These are phyloP conservation scores for Mormyrus iriodes DNA, from an alignment of 2,113 vertebrate species.

Conservation along the genomic window DNA sequence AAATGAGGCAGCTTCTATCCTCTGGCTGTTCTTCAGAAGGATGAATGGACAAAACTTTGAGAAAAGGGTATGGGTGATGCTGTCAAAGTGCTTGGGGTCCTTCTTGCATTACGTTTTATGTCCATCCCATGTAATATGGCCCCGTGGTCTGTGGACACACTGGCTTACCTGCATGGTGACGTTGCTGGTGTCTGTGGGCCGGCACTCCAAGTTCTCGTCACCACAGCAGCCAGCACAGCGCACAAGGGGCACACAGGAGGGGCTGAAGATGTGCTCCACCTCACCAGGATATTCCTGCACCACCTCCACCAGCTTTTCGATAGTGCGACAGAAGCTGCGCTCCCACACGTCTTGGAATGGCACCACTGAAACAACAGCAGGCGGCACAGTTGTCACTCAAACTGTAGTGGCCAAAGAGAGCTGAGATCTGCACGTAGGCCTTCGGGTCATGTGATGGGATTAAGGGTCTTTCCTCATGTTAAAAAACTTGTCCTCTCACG, in stretches of 20 bases:
- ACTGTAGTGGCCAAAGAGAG: neutral
- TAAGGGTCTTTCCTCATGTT: neutral
- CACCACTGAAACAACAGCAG: conserved; percentile 60
- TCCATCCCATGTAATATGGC: neutral
- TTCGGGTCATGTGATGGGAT: conserved; percentile 13
- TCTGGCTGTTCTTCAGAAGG: neutral
- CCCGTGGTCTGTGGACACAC: neutral
- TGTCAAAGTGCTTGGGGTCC: neutral
- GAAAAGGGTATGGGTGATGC: neutral
- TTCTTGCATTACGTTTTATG: neutral
- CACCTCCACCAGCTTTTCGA: conserved; percentile 83
- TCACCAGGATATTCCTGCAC: conserved; percentile 77
- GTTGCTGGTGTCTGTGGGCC: conserved; percentile 66
- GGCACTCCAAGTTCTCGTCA: conserved; percentile 80
- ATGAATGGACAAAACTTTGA: neutral
- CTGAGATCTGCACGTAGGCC: conserved; percentile 5
- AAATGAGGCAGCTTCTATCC: neutral
- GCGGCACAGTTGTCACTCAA: neutral
- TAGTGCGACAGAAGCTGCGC: conserved; percentile 83
- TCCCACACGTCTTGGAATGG: conserved; percentile 87
- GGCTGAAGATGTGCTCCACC: conserved; percentile 84
- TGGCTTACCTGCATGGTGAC: conserved; percentile 84
- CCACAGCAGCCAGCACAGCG: conserved; percentile 88
- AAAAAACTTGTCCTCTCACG: neutral
- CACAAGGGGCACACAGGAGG: conserved; percentile 79